These are phyloP conservation scores for Paraescarpia echinospica DNA, from an alignment of 1,140 invertebrate genomes.

Conservation along the genomic window DNA sequence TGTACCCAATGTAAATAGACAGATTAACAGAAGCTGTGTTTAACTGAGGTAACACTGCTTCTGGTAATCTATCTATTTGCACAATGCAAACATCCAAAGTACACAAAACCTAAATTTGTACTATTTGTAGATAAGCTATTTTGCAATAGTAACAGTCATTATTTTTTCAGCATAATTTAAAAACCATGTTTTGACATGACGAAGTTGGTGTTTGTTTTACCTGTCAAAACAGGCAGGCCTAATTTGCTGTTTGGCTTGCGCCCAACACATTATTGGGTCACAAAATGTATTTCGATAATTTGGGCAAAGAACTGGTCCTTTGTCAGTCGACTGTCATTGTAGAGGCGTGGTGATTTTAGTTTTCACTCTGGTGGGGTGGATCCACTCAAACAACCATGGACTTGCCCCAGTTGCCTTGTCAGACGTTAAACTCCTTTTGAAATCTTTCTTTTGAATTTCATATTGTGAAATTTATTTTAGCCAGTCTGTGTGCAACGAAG, in stretches of 20 bases:
- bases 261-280: not conserved
- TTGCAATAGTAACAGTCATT: no score
- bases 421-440: not conserved
- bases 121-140: no score
- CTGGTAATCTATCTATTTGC: no score
- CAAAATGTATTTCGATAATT: not conserved
- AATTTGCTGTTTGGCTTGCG: not conserved
- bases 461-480: not conserved
- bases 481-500: not conserved
- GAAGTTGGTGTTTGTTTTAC: not conserved
- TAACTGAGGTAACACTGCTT: no score
- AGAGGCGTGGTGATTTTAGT: not conserved
- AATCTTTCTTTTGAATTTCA: not conserved
- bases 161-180: no score
- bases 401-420: not conserved
- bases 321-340: not conserved
- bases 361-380: not conserved
- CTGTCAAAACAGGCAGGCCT: not conserved
- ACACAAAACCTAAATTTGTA: no score
- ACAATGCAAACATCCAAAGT: no score
- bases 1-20: not conserved
- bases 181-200: not conserved
- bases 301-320: not conserved
- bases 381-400: not conserved
- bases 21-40: not conserved